Base-by-base conservation (phyloP, 1,140 invertebrate species). In the Pachypsylla venusta region DNA sequence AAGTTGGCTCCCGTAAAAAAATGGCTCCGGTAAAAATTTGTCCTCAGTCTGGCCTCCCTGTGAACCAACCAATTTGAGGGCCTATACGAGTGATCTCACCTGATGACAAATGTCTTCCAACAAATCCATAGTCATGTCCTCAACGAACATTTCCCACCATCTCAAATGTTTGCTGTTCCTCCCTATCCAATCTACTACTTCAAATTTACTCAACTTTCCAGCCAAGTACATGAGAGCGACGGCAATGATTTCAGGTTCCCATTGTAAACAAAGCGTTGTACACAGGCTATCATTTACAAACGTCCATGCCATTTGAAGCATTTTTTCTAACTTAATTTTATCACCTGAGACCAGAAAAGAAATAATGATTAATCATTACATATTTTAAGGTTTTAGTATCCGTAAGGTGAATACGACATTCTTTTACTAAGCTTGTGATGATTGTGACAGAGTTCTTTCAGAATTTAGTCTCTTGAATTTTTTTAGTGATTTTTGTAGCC, bases 241-340 rank as follows among this genome's bases (percentile, higher is more conserved):
- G 1, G 93, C 93, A 63, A 98, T 94, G 48, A 99, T 93, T 75
- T 99, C 96, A 12, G 96, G 94, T 71, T 99, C 96, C 94, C 95
- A 99, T 74, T 98, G 93, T 2, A 99, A 76, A 64, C 89, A 93
- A 19, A 99, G 75, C 3, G 93, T 98, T 13, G 96, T 99, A 69
- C 92, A 97, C 54, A 97, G 77, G 73, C 91, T 93, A 70, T 99
- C 97, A 75, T 99, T 99, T 0, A 98, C 93, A 75, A 99, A 99
- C 22, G 93, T 98, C 96, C 96, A 99, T 1, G 95, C 93, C 91
- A 96, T 98, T 75, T 98, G 94, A 4, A 99, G 91, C 85, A 98
- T 91, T 73, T 94, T 94, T 67, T 95, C 86, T 56, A 96, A 72
- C 73, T 96, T 93, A 22, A 78, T 78, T 71, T 95, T 93, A 66